Base-by-base conservation (phyloP, 2,888 invertebrate genomes). In the Eupelmus urozonus region DNA sequence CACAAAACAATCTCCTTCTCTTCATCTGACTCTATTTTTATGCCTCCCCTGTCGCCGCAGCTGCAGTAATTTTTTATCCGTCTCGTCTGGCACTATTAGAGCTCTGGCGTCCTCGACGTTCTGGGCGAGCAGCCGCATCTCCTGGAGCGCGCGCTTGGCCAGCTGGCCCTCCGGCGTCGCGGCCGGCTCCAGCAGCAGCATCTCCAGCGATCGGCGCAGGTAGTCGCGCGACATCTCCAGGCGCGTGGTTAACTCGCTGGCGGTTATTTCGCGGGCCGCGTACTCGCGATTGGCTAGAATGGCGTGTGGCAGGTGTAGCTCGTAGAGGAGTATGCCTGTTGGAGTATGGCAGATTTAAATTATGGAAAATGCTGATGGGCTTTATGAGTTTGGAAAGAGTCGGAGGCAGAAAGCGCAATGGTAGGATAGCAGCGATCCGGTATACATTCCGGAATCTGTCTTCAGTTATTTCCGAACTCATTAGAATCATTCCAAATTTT, bases 141-240 rank as follows among this genome's bases (percentile, higher is more conserved):
- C 93, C 76, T 92, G 91, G 20, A 95, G 87, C n/a, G 95, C 95
- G 81, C 92, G 92, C 69, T 92, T 92, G 4, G 94, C 93, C 29
- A 96, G 86, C 83, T 92, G 91, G 0, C 95, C 95, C 88, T 96
- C 96, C 0, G 95, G 94, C 20, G 95, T 94, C 42, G 92, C 91
- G 0, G 91, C 90, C 0, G 95, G 95, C 87, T 96, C 96, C 78
- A 95, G 92, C 23, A 95, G 90, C 13, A 96, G 87, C 92, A 93
- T 93, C 81, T 92, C 92, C 40, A 95, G 87, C 0, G 94, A 91
- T 80, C 92, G 92, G 82, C 93, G 93, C 25, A 95, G 87, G 84
- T 92, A 90, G 75, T 87, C 88, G 84, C 93, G 93, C 0, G 93
- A 93, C 81, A 90, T 90, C 75, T 91, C 85, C 9, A 95, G 89